phyloP scores from a whole-genome alignment of 37 sponge, comb jelly and placozoan species.

The Cladorhizidae sp. region DNA sequence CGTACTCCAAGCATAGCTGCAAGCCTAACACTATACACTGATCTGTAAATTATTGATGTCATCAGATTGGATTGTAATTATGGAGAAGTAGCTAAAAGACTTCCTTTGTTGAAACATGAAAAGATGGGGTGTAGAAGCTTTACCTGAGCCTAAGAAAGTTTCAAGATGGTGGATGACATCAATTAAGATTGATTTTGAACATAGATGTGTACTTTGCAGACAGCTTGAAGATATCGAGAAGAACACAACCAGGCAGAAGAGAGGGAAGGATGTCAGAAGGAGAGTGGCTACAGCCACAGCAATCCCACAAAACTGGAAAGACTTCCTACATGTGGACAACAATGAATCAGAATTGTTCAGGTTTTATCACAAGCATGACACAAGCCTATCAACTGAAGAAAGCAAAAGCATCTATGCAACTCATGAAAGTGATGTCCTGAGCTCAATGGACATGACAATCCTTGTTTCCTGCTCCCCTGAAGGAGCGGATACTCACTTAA shows the following conservation, averaged over 20 bases:
- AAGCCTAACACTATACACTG: too few species aligned
- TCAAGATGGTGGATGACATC: too few species aligned
- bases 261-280: slow-evolving; percentile 17
- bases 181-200: too few species aligned
- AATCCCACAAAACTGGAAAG: slow-evolving; percentile 19
- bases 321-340: slow-evolving; percentile 16
- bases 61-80: too few species aligned
- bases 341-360: slow-evolving; percentile 12
- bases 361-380: background rate
- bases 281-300: background rate
- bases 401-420: background rate
- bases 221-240: background rate
- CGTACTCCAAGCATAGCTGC: too few species aligned
- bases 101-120: too few species aligned
- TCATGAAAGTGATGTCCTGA: background rate
- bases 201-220: too few species aligned
- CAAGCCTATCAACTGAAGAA: background rate
- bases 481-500: slow-evolving; percentile 43
- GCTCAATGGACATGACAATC: background rate
- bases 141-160: too few species aligned
- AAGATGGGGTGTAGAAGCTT: too few species aligned
- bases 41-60: too few species aligned
- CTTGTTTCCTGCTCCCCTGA: slow-evolving; percentile 7
- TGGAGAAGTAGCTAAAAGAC: too few species aligned
- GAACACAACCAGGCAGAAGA: slow-evolving; percentile 5